Evolutionary conservation across 2,113 vertebrate species (phyloP), one percentile per base, ranked within the genome.

Genomic region (Scartelaos histophorus): DNA sequence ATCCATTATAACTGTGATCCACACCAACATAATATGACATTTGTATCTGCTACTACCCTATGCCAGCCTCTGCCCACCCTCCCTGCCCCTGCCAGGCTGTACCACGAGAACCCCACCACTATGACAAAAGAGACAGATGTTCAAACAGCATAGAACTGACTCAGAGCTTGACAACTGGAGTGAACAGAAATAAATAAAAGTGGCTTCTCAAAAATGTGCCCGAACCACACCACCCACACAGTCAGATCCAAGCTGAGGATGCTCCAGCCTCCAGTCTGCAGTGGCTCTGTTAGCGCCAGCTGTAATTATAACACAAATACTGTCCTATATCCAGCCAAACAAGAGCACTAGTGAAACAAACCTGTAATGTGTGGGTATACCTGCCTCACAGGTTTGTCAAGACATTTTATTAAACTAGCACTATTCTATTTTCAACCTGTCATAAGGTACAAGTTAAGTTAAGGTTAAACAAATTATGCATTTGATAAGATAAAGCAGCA

Each of bases 61-160:
- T 56, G 19, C 11, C n/a, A 1, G 19, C 6, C 53, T 3, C 56
- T 25, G 56, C 56, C 22, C 13, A n/a, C 22, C 54, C 49, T 25
- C 22, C 56, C 22, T 13, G n/a, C 22, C 54, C 49, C n/a, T 5
- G 19, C 12, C 69, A 1, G 69, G 45, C 65, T 1, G 2, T 65
- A 54, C 35, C 16, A 3, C 1, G n/a, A 49, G 49, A 56, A n/a
- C 0, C 15, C 9, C 2, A 22, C n/a, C 4, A 22, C n/a, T 12
- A 12, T 38, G 49, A 45, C 5, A 4, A 45, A 5, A 43, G 57
- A 38, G 58, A 71, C 75, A 38, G 69, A 70, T 47, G 66, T 70
- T 79, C 25, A 69, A 77, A 74, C 74, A 51, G 67, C 67, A 15
- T 47, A 16, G 69, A 22, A 43, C 54, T 49, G 66, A 64, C 49